These are phyloP conservation scores for Heliothis subflexa DNA, from an alignment of 1,140 invertebrate species.

Conservation along the genomic window DNA sequence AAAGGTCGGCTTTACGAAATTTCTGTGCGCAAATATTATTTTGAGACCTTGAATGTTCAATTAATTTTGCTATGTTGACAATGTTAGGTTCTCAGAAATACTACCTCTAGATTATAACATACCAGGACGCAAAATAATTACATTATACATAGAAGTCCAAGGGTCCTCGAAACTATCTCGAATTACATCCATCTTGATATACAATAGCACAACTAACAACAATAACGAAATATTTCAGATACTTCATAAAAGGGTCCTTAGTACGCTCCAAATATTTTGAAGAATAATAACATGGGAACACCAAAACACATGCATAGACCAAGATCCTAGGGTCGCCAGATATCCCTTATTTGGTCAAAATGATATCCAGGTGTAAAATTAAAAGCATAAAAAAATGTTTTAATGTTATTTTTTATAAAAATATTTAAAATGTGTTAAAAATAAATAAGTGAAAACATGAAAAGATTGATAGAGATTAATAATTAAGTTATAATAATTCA, in stretches of 20 bases:
- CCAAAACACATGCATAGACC: conserved; percentile 11
- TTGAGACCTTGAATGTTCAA: no score
- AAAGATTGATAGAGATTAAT: no score
- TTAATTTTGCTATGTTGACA: no score
- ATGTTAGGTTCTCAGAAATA: background rate
- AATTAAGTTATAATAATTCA: no score
- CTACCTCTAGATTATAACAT: background rate
- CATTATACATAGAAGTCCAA: background rate
- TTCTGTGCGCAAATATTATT: no score
- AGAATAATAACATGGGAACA: conserved; percentile 34
- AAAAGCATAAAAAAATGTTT: no score
- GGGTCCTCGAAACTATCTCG: conserved; percentile 10
- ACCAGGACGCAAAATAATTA: background rate
- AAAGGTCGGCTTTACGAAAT: no score
- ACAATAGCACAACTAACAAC: conserved; percentile 25
- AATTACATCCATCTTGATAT: background rate
- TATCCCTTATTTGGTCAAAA: no score
- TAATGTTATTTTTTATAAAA: no score
- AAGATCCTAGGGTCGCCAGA: background rate
- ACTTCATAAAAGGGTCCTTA: conserved; percentile 35
- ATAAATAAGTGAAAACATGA: no score
- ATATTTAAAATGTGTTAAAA: no score
- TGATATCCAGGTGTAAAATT: no score
- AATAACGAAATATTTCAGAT: conserved; percentile 37
- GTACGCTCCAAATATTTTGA: conserved; percentile 32